Conservation (phyloP, 2,113 vertebrate species). For the Phalacrocorax aristotelis region DNA sequence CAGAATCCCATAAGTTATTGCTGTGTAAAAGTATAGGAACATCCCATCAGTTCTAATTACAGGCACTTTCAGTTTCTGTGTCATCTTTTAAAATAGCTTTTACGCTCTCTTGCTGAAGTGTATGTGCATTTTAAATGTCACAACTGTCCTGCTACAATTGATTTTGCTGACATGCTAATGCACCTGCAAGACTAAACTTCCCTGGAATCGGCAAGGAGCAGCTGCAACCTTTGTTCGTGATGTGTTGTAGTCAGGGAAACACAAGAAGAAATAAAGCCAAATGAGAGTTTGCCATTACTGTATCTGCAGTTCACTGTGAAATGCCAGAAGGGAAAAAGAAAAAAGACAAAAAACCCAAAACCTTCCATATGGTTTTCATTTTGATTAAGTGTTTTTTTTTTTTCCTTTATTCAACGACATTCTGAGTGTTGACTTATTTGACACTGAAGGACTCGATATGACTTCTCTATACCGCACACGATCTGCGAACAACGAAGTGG, state of each 20-base stretch:
- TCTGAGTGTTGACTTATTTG: slow-evolving; percentile 6
- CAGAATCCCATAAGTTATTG: slow-evolving; percentile 69
- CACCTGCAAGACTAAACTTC: slow-evolving; percentile 42
- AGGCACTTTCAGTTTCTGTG: slow-evolving; percentile 80
- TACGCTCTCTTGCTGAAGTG: slow-evolving; percentile 33
- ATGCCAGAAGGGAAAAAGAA: neutral
- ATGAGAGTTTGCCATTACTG: neutral
- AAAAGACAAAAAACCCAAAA: neutral
- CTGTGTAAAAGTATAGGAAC: slow-evolving; percentile 73
- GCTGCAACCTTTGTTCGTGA: slow-evolving; percentile 30
- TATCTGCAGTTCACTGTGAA: slow-evolving; percentile 13
- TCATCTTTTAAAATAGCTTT: slow-evolving; percentile 63
- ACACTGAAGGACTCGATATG: neutral
- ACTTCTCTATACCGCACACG: neutral
- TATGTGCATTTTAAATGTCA: neutral
- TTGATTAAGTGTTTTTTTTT: neutral
- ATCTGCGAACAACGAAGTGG: slow-evolving; percentile 47
- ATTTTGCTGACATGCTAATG: slow-evolving; percentile 6
- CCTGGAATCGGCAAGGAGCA: slow-evolving; percentile 34
- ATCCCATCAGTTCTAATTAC: slow-evolving; percentile 72
- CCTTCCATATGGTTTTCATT: slow-evolving; percentile 6
- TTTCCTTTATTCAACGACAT: slow-evolving; percentile 20
- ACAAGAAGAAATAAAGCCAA: slow-evolving; percentile 40
- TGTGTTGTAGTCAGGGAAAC: neutral
- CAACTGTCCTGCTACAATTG: neutral